These are phyloP conservation scores for Hypselothyrea guttata DNA, from an alignment of 2,888 invertebrate genomes.

Conservation along the genomic window DNA sequence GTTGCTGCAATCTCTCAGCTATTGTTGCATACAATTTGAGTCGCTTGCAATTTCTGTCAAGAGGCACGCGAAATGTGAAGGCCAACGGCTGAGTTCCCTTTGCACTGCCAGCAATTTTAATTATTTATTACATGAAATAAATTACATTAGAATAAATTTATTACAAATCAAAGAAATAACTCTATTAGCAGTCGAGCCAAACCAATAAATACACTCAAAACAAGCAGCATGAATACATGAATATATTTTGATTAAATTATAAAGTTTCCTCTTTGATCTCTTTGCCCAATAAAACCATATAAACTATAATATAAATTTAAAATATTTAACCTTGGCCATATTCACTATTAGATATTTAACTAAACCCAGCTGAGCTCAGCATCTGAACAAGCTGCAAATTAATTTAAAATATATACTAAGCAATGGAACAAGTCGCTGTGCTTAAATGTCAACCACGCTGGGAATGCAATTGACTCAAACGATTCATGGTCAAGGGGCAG, in stretches of 20 bases:
- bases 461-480: neutral
- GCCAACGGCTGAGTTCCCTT: constrained; percentile 25
- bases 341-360: too few relatives aligned
- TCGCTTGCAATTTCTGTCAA: constrained; percentile 52
- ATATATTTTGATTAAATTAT: constrained; percentile 4
- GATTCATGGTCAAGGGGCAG: neutral
- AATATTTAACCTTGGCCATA: neutral
- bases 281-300: neutral
- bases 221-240: constrained; percentile 24
- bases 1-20: constrained; percentile 36
- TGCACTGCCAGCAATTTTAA: constrained; percentile 19
- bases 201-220: neutral
- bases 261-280: constrained; percentile 12
- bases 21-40: constrained; percentile 53
- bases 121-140: constrained; percentile 16
- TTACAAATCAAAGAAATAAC: constrained; percentile 2
- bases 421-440: neutral
- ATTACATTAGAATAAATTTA: constrained; percentile 6
- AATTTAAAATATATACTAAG: too few relatives aligned
- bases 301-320: constrained; percentile 3
- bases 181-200: constrained; percentile 3
- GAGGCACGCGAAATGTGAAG: constrained; percentile 55
- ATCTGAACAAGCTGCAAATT: too few relatives aligned
- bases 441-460: constrained; percentile 2
- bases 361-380: too few relatives aligned